Conservation (phyloP, 2,888 invertebrate genomes). For the Amitus sp. region DNA sequence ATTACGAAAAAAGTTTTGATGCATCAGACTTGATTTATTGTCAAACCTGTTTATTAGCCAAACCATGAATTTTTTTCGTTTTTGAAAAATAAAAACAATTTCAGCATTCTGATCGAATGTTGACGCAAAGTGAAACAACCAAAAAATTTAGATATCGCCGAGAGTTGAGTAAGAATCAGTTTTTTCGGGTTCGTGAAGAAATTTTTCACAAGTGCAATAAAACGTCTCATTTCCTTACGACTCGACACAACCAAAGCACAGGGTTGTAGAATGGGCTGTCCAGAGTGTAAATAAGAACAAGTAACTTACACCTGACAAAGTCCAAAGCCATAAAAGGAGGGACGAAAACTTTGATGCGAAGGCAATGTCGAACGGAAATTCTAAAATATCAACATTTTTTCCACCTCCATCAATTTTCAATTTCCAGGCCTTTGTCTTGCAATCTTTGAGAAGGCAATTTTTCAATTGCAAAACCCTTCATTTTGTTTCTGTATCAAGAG, state of each 20-base stretch:
- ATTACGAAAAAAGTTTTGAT: neutral
- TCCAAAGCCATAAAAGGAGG: conserved; percentile 30
- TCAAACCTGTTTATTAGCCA: too few species aligned
- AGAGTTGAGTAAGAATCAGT: too few species aligned
- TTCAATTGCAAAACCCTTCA: too few species aligned
- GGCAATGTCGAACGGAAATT: conserved; percentile 11
- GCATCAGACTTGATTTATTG: neutral
- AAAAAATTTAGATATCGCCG: too few species aligned
- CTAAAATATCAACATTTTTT: conserved; percentile 34
- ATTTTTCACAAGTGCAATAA: conserved; percentile 23
- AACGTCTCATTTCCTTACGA: conserved; percentile 22
- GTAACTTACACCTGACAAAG: conserved; percentile 31
- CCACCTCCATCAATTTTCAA: conserved; percentile 17
- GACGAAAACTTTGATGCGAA: conserved; percentile 24
- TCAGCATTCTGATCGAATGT: neutral
- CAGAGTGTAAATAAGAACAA: conserved; percentile 33
- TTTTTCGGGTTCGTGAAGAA: conserved; percentile 3
- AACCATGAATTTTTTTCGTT: too few species aligned
- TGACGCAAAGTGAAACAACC: neutral
- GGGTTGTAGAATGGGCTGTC: conserved; percentile 27
- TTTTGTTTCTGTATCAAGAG: too few species aligned
- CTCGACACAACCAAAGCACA: conserved; percentile 7
- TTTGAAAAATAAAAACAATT: neutral
- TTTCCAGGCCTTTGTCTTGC: conserved; percentile 6
- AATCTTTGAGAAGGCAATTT: neutral